Conservation (phyloP, 2,888 invertebrate genomes). For the Eumacrocentrus americanus region DNA sequence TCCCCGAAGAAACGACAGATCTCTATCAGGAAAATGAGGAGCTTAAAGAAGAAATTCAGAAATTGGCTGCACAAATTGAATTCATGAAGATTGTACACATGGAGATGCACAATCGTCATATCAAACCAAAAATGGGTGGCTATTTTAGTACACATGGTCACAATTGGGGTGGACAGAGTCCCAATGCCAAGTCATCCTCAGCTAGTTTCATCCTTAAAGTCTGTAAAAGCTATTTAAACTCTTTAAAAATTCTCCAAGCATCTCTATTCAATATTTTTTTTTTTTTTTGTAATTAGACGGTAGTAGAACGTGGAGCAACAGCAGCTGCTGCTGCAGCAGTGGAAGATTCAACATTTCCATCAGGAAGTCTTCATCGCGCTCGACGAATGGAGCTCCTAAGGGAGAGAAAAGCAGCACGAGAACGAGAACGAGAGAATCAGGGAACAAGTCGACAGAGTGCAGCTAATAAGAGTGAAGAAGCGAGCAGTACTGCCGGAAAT, state of each 20-base stretch:
- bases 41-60: conserved; percentile 90
- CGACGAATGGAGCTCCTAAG: conserved; percentile 47
- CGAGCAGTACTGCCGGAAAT: conserved; percentile 30
- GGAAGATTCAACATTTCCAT: conserved; percentile 53
- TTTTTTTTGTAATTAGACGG: conserved; percentile 39
- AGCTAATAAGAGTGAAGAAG: conserved; percentile 29
- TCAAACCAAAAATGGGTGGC: conserved; percentile 82
- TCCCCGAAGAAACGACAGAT: conserved; percentile 84
- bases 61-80: conserved; percentile 88
- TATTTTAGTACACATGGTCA: conserved; percentile 71
- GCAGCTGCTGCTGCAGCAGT: conserved; percentile 54
- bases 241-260: too few species aligned
- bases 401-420: conserved; percentile 48
- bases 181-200: conserved; percentile 50
- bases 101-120: conserved; percentile 89
- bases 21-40: conserved; percentile 91
- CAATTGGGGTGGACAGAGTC: conserved; percentile 48
- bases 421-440: conserved; percentile 41
- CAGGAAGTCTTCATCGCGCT: conserved; percentile 51
- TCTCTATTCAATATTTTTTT: not conserved
- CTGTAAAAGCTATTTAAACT: too few species aligned
- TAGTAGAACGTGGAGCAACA: conserved; percentile 51
- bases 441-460: conserved; percentile 35
- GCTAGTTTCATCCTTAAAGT: conserved; percentile 54
- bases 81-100: conserved; percentile 94